Conservation (phyloP, 2,888 invertebrate genomes). For the Allacma fusca region DNA sequence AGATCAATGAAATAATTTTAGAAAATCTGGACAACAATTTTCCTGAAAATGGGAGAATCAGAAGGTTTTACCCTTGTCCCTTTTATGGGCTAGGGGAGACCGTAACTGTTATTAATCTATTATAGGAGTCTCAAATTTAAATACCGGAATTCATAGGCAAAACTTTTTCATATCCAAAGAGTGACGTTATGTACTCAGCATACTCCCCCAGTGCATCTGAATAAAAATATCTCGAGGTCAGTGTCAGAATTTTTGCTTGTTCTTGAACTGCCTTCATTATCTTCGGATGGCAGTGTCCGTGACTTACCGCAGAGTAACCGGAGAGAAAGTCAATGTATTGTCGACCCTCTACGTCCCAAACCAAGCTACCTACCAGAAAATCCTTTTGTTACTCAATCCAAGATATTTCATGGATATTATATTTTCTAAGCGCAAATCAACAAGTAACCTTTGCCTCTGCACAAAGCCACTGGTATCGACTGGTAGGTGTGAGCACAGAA, state of each 20-base stretch:
- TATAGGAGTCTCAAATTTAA: too few relatives aligned
- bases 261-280: conserved; percentile 78
- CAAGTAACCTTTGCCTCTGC: conserved; percentile 78
- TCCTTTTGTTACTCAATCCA: neutral
- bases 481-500: conserved; percentile 97
- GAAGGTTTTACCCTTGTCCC: too few relatives aligned
- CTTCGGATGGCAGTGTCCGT: conserved; percentile 91
- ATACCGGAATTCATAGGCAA: conserved; percentile 88
- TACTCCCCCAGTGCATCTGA: conserved; percentile 86
- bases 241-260: conserved; percentile 79
- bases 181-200: conserved; percentile 82
- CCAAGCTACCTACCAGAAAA: conserved; percentile 73
- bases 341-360: conserved; percentile 95
- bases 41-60: too few relatives aligned
- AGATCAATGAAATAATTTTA: too few relatives aligned
- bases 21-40: too few relatives aligned
- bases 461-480: conserved; percentile 91
- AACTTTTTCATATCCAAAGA: conserved; percentile 88
- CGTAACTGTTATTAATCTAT: too few relatives aligned
- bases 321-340: conserved; percentile 91
- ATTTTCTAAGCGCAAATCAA: neutral
- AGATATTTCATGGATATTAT: neutral
- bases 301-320: conserved; percentile 95
- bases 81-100: too few relatives aligned
- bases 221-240: conserved; percentile 93